Base-by-base conservation (phyloP, 1,140 invertebrate species). In the Ganaspis sp. region DNA sequence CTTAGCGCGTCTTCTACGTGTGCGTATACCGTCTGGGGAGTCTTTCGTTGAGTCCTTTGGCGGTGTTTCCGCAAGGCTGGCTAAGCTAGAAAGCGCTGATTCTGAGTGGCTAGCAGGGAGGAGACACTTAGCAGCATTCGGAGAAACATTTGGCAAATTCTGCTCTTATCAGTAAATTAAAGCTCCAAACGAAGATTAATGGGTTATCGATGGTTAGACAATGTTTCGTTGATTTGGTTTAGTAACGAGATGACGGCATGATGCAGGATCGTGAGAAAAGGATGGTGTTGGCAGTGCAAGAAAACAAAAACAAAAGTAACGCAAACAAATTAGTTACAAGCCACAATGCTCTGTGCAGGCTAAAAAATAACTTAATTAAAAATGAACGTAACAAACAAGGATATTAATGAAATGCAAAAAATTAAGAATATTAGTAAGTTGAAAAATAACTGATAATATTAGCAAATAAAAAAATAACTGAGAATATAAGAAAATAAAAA, bases 41-140 rank as follows among this genome's bases (percentile, higher is more conserved):
- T 78, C 40, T 49, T 53, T 78, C 78, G 17, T 81, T 37, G 81
- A 78, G 23, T 38, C 64, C 40, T 64, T 79, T 64, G 38, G 72
- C 49, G 75, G 42, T n/a, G 75, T 58, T 79, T 64, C 8, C 53
- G 64, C 40, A 19, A 71, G 80, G 81, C 75, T 90, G 87, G 82
- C 86, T 86, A 79, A 90, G 86, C 89, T 91, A 90, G 83, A 91
- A 90, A 90, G 84, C 85, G 89, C 87, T 88, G 86, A 82, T 83
- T 88, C 88, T 85, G 84, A 84, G 87, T 90, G 88, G 84, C 87
- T 87, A 73, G 79, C 80, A 76, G 84, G 79, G 77, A 85, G 77
- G 81, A 76, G 45, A 79, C 26, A 82, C 76, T 72, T 53, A 37
- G 83, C 29, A 70, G 83, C 73, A 69, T 37, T 89, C 73, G 85